Evolutionary conservation across 2,888 invertebrate species (phyloP), one percentile per base, ranked within the genome.

Genomic region (Heliconius aoede): DNA sequence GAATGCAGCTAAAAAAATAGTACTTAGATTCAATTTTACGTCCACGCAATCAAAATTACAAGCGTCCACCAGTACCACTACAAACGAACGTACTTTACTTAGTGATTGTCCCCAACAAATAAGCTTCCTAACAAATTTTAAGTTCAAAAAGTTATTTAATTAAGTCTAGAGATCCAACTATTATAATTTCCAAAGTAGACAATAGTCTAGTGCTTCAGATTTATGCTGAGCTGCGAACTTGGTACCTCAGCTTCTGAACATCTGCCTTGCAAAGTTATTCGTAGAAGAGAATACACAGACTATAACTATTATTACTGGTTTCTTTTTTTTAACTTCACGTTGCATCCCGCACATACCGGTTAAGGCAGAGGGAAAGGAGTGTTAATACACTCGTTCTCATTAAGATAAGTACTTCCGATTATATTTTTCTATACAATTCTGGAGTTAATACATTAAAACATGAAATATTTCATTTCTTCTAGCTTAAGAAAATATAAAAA

Each of bases 101-200:
- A 13, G 2, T 5, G 15, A 26, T 1, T 1, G 1, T 24, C 11
- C 60, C 60, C 26, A 40, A 40, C n/a, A 18, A 67, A 67, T 26
- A 51, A 51, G 68, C 26, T 68, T 4, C 21, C 51, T 68, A 13
- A 68, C 28, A 30, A 68, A 51, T 51, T 51, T 68, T 21, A 30
- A 51, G n/a, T n/a, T 51, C 28, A 51, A 68, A 9, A 30, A 30
- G 67, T 26, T 67, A 18, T 62, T 78, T 72, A 67, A 60, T 71
- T 72, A 71, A 77, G 58, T 61, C 68, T 18, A 18, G 7, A 36
- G n/a, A 51, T 74, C 24, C 65, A 51, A 74, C 30, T 72, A 65
- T 74, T 76, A 36, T 73, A 76, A 68, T 73, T 68, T 32, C 9
- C 9, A 61, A 64, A 64, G 30, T 61, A 68, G 76, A 76, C 76